A percentile compares a stretch with the other conserved stretches of the same genome.
These are phyloP conservation scores for Pseudopleuronectes americanus DNA, from an alignment of 2,797 vertebrate genomes.

Conservation along the genomic window DNA sequence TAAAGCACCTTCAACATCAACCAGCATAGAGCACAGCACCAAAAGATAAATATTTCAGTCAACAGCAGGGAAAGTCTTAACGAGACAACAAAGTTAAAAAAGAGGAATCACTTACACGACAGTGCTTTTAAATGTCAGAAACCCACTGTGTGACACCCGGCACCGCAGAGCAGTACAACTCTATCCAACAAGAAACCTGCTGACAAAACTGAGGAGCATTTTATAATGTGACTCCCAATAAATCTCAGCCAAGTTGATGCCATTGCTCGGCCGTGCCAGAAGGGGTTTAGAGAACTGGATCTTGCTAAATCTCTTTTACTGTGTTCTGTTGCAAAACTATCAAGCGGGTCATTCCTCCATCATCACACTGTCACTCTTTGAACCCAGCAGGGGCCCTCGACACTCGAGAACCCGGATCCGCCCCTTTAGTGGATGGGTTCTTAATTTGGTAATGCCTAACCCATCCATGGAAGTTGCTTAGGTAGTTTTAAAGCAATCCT, in stretches of 20 bases:
- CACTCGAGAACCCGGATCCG: too few relatives aligned
- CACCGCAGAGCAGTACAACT: not conserved
- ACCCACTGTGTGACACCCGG: not conserved
- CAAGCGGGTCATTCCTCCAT: too few relatives aligned
- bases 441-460: too few relatives aligned
- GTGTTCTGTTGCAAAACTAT: too few relatives aligned
- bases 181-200: not conserved
- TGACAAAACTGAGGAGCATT: constrained; percentile 8
- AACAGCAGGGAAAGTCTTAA: not conserved
- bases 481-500: too few relatives aligned
- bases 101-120: constrained; percentile 8
- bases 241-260: constrained; percentile 19
- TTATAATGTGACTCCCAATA: constrained; percentile 3
- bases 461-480: too few relatives aligned
- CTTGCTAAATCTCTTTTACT: not conserved
- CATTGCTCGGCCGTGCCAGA: constrained; percentile 20
- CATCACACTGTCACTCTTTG: too few relatives aligned
- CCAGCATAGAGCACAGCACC: not conserved
- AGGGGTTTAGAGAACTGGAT: constrained; percentile 36
- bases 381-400: too few relatives aligned
- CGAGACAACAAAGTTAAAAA: not conserved
- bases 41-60: not conserved
- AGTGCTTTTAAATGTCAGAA: not conserved
- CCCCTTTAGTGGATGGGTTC: too few relatives aligned
- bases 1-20: not conserved